Base-by-base conservation (phyloP, 2,888 invertebrate species). In the Lasiommata megera region DNA sequence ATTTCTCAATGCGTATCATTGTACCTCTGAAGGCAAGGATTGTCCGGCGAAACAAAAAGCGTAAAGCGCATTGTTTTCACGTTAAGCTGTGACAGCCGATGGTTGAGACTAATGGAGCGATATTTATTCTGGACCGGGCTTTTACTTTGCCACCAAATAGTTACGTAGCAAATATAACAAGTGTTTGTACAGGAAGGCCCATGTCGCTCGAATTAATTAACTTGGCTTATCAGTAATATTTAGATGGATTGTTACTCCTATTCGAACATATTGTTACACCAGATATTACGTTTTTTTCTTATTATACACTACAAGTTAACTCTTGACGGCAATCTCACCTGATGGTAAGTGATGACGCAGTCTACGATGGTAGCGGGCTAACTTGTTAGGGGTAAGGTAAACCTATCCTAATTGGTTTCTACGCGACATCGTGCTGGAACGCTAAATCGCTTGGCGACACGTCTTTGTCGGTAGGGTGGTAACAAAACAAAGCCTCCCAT, bases 61-160 rank as follows among this genome's bases (percentile, higher is more conserved):
- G 77, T 79, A 80, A 79, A 79, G 77, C 73, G 75, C 74, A 82
- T 88, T 89, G 88, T 88, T 82, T 83, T 77, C 80, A 66, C 72
- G 68, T 83, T 77, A 73, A 74, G 68, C 64, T 67, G 73, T 79
- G 79, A 77, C 83, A 81, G 72, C 72, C 74, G 73, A 73, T 73
- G 69, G 70, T 69, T 69, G 71, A 72, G 72, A 79, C 77, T 84
- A 84, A 85, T 86, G 79, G 80, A 84, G 74, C 71, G 71, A 74
- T 83, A 76, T 84, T 84, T 83, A 79, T 80, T 75, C 75, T 75
- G 72, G 56, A 73, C 74, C 68, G 67, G 69, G 75, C 77, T 80
- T 79, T 79, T 70, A 76, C 70, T 63, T 55, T 62, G 66, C 69
- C 69, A 75, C 75, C 72, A 75, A 72, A 38, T 40, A 56, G 47